Evolutionary conservation across 1,140 invertebrate genomes (phyloP), one percentile per base, ranked within the genome.

Genomic region (Drosophila sp.): DNA sequence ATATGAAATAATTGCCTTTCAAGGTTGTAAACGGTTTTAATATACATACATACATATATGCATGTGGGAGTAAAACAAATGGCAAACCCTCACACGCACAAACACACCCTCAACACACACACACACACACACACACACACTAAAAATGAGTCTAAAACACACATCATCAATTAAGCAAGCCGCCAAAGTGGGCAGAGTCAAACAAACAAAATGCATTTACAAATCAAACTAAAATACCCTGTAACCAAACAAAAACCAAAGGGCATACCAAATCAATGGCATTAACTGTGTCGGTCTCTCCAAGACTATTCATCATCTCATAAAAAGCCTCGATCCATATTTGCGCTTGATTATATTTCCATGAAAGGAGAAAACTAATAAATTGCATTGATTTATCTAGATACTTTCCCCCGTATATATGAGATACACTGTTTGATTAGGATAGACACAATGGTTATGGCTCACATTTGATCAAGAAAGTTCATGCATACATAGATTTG

Each of bases 121-220:
- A 65, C 62, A 55, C 44, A 25, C n/a, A 11, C 38, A 62, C 35
- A 44, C 38, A 47, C 35, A 4, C 17, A 41, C 10, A 41, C 4
- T 38, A 6, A 50, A 17, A 44, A 47, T 35, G 35, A 65, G 33
- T 50, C 44, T 50, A 50, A 50, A 50, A 50, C 44, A 50, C 44
- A 50, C 44, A 50, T 50, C 44, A 50, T 50, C 44, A 50, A 50
- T 50, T 50, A 50, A 50, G 44, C 44, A 50, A 50, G 23, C 44
- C 44, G 44, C 44, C 44, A 50, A 50, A 50, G 44, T 50, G 44
- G 44, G 25, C 23, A 27, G 44, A 50, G 44, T 27, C 44, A 50
- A 27, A 50, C 44, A 50, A 23, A 50, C 44, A 50, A 50, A 50
- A 50, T 50, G 44, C 44, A 50, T 50, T 50, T 50, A 50, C 44